Percentiles rank a stretch among this genome's conserved stretches.
phyloP scores from a whole-genome alignment of 2,888 invertebrate species.

The Ectemnius continuus region DNA sequence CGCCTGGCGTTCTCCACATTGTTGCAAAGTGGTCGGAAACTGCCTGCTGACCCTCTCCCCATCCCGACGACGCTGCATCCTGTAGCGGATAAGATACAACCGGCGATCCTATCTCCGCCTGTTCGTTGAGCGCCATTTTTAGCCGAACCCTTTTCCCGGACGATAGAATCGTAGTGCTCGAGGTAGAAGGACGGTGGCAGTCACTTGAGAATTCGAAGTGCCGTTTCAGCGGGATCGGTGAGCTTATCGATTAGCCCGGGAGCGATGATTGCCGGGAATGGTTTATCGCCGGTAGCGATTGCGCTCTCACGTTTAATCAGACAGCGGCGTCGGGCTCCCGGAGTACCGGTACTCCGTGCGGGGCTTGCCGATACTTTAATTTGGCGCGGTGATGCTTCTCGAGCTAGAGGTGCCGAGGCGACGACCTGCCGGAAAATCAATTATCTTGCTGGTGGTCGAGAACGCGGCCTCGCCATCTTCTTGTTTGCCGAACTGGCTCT shows the following conservation, averaged over 20 bases:
- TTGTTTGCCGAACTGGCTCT: conserved; percentile 8
- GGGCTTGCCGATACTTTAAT: background rate
- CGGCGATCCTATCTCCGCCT: too few species aligned
- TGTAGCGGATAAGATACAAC: too few species aligned
- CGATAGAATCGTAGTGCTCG: too few species aligned
- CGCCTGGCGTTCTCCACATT: conserved; percentile 41
- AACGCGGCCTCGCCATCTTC: conserved; percentile 27
- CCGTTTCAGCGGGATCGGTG: too few species aligned
- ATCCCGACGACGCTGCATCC: too few species aligned
- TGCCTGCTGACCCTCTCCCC: too few species aligned
- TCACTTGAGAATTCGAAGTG: too few species aligned
- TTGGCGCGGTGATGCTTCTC: background rate
- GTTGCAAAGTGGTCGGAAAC: conserved; percentile 38
- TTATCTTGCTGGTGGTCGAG: conserved; percentile 38
- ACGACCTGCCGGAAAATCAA: conserved; percentile 45
- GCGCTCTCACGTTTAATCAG: too few species aligned
- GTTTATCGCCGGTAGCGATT: background rate
- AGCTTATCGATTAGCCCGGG: background rate
- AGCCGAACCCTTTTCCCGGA: too few species aligned
- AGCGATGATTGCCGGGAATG: background rate
- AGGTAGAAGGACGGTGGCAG: too few species aligned
- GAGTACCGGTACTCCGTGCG: background rate
- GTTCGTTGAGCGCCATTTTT: too few species aligned
- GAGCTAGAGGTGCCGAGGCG: conserved; percentile 15
- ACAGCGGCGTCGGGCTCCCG: background rate